Base-by-base conservation (phyloP, 2,113 vertebrate genomes). In the Alligator mississippiensis region DNA sequence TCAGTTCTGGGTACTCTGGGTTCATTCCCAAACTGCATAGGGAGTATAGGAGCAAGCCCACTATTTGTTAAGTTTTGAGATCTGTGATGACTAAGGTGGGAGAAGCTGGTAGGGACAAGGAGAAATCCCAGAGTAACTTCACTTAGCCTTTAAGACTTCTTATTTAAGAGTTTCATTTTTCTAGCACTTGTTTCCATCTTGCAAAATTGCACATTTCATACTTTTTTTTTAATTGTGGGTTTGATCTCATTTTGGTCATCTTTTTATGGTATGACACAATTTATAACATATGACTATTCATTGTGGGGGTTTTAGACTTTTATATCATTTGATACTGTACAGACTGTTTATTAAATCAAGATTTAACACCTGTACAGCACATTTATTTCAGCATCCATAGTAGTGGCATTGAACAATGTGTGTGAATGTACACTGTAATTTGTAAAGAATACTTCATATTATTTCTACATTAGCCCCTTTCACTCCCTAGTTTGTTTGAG, bases 241-340 rank as follows among this genome's bases (percentile, higher is more conserved):
- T 95, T 88, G 94, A 96, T 68, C 84, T 94, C 96, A 91, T 94
- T 90, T 96, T 64, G 80, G 87, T 87, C 80, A 34, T 89, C 47
- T 96, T 97, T 97, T 94, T 91, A 96, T 92, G 94, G 80, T 94
- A 93, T 80, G 88, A 92, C 82, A 90, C 92, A 91, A 75, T 83
- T 92, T 94, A 96, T 89, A 94, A 97, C 96, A 81, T 77, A 57
- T 68, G 58, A 76, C 91, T 95, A 92, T 74, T 96, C 94, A 93
- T 96, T 94, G 96, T 87, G 91, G 47, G 47, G 83, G 98, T 97
- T 97, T 97, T 97, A 97, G 96, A 90, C 81, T 97, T 98, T 97
- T 96, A 90, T 97, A 95, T 95, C 80, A 89, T 97, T 97, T 97
- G 93, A 97, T 97, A 96, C 90, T 97, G 94, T 96, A 96, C 70